phyloP scores from a whole-genome alignment of 2,113 vertebrate species.

The Pimephales promelas region DNA sequence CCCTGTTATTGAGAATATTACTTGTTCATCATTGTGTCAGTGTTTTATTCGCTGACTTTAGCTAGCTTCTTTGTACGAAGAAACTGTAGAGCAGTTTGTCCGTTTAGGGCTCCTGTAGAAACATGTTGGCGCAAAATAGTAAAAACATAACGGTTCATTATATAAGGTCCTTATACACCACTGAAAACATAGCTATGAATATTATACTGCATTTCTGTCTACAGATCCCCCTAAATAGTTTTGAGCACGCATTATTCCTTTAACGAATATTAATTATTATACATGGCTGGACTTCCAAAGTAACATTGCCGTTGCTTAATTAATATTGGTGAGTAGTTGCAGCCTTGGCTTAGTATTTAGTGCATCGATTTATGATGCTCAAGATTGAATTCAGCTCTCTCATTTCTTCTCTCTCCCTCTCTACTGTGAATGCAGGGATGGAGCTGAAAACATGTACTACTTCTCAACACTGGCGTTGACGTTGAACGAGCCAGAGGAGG shows the following conservation, averaged over 20 bases:
- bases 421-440: constrained; percentile 74
- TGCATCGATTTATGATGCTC: background rate
- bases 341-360: background rate
- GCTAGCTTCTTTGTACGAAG: too few species aligned
- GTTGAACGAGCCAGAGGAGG: constrained; percentile 85
- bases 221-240: background rate
- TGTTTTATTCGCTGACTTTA: too few species aligned
- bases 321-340: background rate
- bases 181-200: too few species aligned
- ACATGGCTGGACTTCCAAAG: background rate
- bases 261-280: background rate
- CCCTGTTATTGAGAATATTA: too few species aligned
- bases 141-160: too few species aligned
- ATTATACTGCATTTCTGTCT: too few species aligned
- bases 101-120: too few species aligned
- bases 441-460: constrained; percentile 95
- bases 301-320: background rate
- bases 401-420: background rate
- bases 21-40: too few species aligned
- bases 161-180: too few species aligned
- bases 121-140: too few species aligned
- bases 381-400: background rate
- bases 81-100: too few species aligned
- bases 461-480: constrained; percentile 93
- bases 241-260: background rate